phyloP scores from a whole-genome alignment of 2,113 vertebrate species.

The Atherinomorus stipes region DNA sequence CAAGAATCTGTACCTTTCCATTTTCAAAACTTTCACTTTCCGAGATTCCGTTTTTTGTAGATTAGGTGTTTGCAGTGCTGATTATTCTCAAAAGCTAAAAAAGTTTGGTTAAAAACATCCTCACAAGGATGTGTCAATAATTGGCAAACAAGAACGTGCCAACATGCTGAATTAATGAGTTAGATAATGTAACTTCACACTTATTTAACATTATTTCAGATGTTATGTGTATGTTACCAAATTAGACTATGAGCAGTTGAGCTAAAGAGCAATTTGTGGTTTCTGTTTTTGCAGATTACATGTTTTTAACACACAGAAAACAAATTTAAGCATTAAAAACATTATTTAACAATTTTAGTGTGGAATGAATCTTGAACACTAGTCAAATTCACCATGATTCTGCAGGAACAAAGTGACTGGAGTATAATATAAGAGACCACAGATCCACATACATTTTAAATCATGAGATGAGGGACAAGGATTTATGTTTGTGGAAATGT shows the following conservation, averaged over 20 bases:
- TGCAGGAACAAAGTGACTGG: not conserved
- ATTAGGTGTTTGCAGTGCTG: not conserved
- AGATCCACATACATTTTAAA: slow-evolving; percentile 17
- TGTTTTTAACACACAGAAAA: not conserved
- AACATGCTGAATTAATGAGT: not conserved
- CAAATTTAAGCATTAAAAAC: not conserved
- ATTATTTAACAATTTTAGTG: not conserved
- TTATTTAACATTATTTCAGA: not conserved
- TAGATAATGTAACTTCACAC: not conserved
- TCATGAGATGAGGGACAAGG: not conserved
- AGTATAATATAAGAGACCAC: not conserved
- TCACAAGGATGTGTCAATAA: not conserved
- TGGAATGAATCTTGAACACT: not conserved
- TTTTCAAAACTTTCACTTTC: slow-evolving; percentile 8
- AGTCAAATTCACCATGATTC: slow-evolving; percentile 13
- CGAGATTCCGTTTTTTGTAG: not conserved
- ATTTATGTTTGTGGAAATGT: slow-evolving; percentile 28
- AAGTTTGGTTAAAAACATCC: not conserved
- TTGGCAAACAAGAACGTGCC: not conserved
- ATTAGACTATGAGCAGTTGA: not conserved
- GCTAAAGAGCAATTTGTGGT: not conserved
- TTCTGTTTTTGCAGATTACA: not conserved
- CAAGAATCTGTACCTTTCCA: not conserved
- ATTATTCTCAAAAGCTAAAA: not conserved
- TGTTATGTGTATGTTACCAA: not conserved